Base-by-base conservation (phyloP, 2,888 invertebrate genomes). In the Choristoneura rosaceana region DNA sequence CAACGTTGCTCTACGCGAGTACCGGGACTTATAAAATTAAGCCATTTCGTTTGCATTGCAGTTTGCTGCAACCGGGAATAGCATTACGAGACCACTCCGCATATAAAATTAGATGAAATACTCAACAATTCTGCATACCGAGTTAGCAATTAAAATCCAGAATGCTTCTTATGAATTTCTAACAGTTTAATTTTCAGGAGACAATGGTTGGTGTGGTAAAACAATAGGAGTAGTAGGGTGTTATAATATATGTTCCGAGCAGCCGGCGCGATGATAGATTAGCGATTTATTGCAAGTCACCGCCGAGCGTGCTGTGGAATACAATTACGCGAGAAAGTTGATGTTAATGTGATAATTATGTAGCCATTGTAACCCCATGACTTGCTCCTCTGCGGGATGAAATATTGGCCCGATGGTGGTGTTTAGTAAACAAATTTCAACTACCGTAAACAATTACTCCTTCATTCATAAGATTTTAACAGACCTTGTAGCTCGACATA, bases 101-200 rank as follows among this genome's bases (percentile, higher is more conserved):
- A 64, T 60, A 64, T 41, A 64, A 69, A 73, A 69, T 73, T 73
- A 50, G 59, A 68, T 68, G 58, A 59, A 73, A 60, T 43, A 67
- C 71, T 67, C 33, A 34, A 43, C 61, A 12, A 45, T 59, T 59
- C 68, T 59, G 73, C 68, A 63, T 71, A 55, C 50, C 58, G 68
- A 63, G 59, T 38, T 50, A 34, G 58, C 68, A 71, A 73, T 73
- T 73, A 73, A 69, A 73, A 60, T 33, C 55, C 34, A 55, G 38
- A 41, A 38, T 15, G 45, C 17, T 73, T 38, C 41, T 59, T 68
- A 73, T 69, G 64, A 64, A 73, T 73, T 73, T 64, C 43, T 60
- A 64, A 73, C 73, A 73, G 60, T 64, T 73, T 69, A 68, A 64
- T 73, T 69, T 50, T 14, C 41, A 59, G 33, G 17, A 60, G 59